Evolutionary conservation across 2,888 invertebrate genomes (phyloP), one percentile per base, ranked within the genome.

Genomic region (Tetheella fluctuosa): DNA sequence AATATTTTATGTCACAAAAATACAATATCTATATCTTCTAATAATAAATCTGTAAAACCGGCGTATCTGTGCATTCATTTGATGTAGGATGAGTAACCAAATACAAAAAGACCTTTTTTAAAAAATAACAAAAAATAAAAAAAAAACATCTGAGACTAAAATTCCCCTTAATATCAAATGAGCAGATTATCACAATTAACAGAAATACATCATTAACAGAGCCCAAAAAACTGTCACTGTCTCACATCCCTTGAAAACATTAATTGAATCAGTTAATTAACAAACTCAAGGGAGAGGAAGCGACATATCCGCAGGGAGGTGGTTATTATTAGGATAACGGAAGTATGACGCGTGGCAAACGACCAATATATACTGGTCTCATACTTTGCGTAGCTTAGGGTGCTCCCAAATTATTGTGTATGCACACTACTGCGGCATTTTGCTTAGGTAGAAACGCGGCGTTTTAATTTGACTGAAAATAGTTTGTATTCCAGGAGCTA

Each of bases 241-340:
- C 64, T 67, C 64, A 63, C 71, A 70, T 70, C 65, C 70, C 68
- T 61, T 58, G 20, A 55, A 55, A 64, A 62, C 57, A 67, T 68
- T 82, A 84, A 83, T 82, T 79, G 74, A 77, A 79, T 81, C 71
- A 79, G 74, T 79, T 84, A 84, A 85, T 85, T 84, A 81, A 79
- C 77, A 80, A 80, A 86, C 88, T 84, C 82, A 85, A 85, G 88
- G 88, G 82, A 84, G 80, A 80, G 85, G 86, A 84, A 83, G 77
- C 77, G 68, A 66, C 73, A 75, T 80, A 77, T 85, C 84, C 83
- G 80, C 67, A 79, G 68, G 81, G 74, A 77, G 74, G 55, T 64
- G 65, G 63, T 74, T 79, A 78, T 80, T 81, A 81, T 79, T 83
- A 74, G 77, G 76, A 64, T 71, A 69, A 62, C 78, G 85, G 84